phyloP scores from a whole-genome alignment of 2,888 invertebrate genomes.

The Clepsis dumicolana region DNA sequence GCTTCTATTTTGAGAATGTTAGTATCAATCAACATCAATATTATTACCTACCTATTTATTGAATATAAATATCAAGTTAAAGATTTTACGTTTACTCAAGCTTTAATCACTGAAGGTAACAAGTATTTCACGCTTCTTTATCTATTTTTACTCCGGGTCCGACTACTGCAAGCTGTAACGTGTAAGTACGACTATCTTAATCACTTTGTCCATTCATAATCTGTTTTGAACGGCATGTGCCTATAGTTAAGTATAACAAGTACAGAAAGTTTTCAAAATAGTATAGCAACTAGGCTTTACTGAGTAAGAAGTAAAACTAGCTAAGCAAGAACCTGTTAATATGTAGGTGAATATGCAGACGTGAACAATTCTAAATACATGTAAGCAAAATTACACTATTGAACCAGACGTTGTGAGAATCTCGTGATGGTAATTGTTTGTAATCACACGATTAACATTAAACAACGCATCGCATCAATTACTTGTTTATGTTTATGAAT shows the following conservation, averaged over 20 bases:
- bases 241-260: neutral
- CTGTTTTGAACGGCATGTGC: neutral
- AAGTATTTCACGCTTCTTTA: conserved; percentile 24
- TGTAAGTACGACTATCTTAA: conserved; percentile 26
- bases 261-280: neutral
- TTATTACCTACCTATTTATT: neutral
- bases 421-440: conserved; percentile 1
- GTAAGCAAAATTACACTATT: neutral
- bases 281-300: neutral
- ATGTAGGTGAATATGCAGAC: neutral
- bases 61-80: neutral
- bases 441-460: neutral
- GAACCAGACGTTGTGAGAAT: neutral
- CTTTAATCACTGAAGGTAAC: neutral
- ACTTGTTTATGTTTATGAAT: neutral
- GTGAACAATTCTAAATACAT: neutral
- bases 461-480: neutral
- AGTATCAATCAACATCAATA: conserved; percentile 27
- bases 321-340: neutral
- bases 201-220: conserved; percentile 30
- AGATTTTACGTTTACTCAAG: neutral
- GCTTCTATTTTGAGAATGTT: conserved; percentile 27
- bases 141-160: conserved; percentile 4
- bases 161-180: conserved; percentile 30
- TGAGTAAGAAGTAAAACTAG: neutral